A percentile compares a stretch with the other conserved stretches of the same genome.
Evolutionary conservation across 2,113 vertebrate genomes (phyloP).

Genomic region (Malurus cyaneus): DNA sequence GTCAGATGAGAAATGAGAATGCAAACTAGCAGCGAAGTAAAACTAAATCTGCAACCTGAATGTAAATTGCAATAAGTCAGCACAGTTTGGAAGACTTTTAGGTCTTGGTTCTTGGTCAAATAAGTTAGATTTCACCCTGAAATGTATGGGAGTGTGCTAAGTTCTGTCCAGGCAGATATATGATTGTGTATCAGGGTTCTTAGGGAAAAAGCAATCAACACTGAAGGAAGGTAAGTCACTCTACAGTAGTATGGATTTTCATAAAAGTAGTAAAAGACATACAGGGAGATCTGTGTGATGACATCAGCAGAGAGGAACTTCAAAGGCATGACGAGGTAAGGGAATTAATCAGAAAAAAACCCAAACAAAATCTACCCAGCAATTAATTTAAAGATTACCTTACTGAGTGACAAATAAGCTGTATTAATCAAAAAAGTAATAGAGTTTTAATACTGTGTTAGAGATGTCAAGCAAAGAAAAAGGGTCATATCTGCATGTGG

Average conservation of each 20-base stretch:
- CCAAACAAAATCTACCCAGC: background rate
- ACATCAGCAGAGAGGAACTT: background rate
- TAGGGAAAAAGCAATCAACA: background rate
- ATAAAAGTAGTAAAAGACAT: background rate
- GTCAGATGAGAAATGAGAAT: slow-evolving; percentile 38
- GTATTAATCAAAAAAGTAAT: background rate
- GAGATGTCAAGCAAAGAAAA: background rate
- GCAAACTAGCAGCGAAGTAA: slow-evolving; percentile 1
- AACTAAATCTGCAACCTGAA: slow-evolving; percentile 28
- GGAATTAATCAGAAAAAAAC: background rate
- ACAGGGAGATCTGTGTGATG: background rate
- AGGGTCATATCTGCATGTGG: background rate
- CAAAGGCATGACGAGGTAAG: background rate
- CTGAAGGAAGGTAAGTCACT: background rate
- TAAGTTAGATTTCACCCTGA: background rate
- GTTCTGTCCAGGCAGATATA: background rate
- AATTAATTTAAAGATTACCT: slow-evolving; percentile 34
- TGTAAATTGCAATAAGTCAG: slow-evolving; percentile 28
- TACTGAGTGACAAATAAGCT: background rate
- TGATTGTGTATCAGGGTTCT: background rate
- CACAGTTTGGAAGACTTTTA: background rate
- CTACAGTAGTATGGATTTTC: background rate
- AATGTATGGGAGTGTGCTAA: background rate
- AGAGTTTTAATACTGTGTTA: background rate
- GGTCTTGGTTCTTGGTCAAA: background rate